These are phyloP conservation scores for Drosophila repletoides DNA, from an alignment of 1,140 invertebrate genomes.

Conservation along the genomic window DNA sequence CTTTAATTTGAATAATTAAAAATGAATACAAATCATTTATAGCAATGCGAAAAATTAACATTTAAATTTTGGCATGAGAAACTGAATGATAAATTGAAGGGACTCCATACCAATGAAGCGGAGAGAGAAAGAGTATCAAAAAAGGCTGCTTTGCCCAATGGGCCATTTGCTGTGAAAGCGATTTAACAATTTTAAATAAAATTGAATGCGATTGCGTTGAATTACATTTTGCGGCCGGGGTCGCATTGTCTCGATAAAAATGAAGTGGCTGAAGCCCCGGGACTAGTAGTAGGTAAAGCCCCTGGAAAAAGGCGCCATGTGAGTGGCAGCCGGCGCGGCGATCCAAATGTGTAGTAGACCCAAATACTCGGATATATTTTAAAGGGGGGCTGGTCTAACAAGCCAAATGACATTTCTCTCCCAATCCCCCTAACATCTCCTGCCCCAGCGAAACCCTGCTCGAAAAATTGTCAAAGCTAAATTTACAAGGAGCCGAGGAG, in stretches of 20 bases:
- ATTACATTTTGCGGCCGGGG: conserved; percentile 64
- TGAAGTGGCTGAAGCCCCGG: conserved; percentile 29
- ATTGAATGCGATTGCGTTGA: conserved; percentile 69
- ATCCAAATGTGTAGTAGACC: conserved; percentile 3
- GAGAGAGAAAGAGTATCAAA: not conserved
- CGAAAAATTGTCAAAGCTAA: conserved; percentile 43
- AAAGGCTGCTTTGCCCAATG: conserved; percentile 16
- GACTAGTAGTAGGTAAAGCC: conserved; percentile 18
- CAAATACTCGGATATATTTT: too few relatives aligned
- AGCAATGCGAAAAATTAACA: too few relatives aligned
- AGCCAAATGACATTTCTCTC: conserved; percentile 48
- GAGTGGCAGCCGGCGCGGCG: conserved; percentile 1
- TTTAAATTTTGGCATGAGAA: not conserved
- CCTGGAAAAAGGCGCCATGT: conserved; percentile 1
- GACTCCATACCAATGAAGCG: not conserved
- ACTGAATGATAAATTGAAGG: not conserved
- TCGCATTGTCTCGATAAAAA: conserved; percentile 50
- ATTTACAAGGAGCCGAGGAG: conserved; percentile 39
- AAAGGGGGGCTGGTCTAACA: conserved; percentile 17
- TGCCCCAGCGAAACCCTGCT: not conserved
- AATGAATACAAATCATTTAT: too few relatives aligned
- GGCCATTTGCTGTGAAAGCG: conserved; percentile 11
- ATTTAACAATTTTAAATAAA: conserved; percentile 76
- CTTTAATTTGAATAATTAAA: too few relatives aligned
- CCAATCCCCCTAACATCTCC: not conserved